Percentiles rank a stretch among this genome's conserved stretches.
These are phyloP conservation scores for Candoia aspera DNA, from an alignment of 2,113 vertebrate species.

Conservation along the genomic window DNA sequence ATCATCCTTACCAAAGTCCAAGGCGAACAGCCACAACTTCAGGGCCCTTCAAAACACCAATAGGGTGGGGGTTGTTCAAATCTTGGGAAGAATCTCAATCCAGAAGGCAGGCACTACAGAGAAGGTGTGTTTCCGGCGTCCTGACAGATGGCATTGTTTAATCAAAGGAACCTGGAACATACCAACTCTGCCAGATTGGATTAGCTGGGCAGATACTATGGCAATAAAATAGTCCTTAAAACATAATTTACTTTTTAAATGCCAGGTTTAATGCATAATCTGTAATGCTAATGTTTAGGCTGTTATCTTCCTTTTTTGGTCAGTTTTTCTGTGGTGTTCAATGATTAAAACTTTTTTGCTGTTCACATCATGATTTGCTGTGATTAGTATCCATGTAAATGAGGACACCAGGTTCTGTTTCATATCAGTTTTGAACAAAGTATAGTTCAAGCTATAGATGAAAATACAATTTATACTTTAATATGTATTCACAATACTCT, in stretches of 20 bases:
- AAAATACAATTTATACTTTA: not conserved
- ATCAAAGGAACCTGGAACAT: not conserved
- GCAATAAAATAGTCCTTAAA: not conserved
- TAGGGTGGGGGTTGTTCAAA: not conserved
- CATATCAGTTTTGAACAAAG: not conserved
- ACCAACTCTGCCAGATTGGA: not conserved
- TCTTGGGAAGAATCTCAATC: not conserved
- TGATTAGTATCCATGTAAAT: constrained; percentile 67
- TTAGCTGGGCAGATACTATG: not conserved
- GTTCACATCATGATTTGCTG: constrained; percentile 73
- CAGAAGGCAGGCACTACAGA: not conserved
- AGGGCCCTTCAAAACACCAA: not conserved
- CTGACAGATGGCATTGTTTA: not conserved
- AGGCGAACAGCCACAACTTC: not conserved
- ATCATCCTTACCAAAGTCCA: not conserved
- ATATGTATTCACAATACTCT: not conserved
- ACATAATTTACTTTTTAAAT: not conserved
- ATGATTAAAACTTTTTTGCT: constrained; percentile 73
- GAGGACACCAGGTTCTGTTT: constrained; percentile 52
- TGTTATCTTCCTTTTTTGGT: not conserved
- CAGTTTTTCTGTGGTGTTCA: constrained; percentile 51
- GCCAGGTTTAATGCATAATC: not conserved
- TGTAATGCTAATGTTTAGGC: not conserved
- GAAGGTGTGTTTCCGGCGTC: not conserved
- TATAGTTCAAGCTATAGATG: not conserved